Evolutionary conservation across 2,888 invertebrate genomes (phyloP).

Genomic region (Apamea crenata): DNA sequence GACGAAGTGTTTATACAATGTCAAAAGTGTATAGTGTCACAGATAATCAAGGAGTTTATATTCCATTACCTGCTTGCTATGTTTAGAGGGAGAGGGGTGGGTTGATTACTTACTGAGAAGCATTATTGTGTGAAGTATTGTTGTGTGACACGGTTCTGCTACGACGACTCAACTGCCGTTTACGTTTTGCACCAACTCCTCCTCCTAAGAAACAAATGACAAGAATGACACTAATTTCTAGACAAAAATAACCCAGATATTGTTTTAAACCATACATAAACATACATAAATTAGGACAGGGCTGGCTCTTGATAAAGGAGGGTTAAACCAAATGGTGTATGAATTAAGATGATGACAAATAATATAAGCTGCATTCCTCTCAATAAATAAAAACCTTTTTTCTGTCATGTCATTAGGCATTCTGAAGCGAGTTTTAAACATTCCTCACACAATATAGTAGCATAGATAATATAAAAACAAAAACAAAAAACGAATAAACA

Average conservation of each 20-base stretch:
- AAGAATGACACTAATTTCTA: slow-evolving; percentile 6
- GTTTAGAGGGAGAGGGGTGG: neutral
- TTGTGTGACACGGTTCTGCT: slow-evolving; percentile 63
- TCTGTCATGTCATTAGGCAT: slow-evolving; percentile 11
- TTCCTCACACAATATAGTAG: neutral
- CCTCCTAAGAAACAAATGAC: slow-evolving; percentile 66
- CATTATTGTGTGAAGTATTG: slow-evolving; percentile 14
- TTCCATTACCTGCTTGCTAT: neutral
- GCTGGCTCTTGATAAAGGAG: neutral
- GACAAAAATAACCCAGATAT: neutral
- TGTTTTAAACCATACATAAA: neutral
- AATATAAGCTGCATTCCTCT: neutral
- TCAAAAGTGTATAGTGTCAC: neutral
- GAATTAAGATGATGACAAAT: neutral
- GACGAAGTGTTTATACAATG: neutral
- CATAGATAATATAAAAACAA: neutral
- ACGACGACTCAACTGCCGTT: slow-evolving; percentile 60
- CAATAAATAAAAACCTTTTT: neutral
- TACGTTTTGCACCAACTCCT: slow-evolving; percentile 64
- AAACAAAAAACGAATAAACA: neutral
- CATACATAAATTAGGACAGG: neutral
- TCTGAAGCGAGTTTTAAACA: slow-evolving; percentile 1
- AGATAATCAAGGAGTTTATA: neutral
- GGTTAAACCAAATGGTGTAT: neutral
- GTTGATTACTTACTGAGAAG: slow-evolving; percentile 49